A percentile compares a stretch with the other conserved stretches of the same genome.
phyloP scores from a whole-genome alignment of 1,140 invertebrate genomes.

The Oreohelix idahoensis region DNA sequence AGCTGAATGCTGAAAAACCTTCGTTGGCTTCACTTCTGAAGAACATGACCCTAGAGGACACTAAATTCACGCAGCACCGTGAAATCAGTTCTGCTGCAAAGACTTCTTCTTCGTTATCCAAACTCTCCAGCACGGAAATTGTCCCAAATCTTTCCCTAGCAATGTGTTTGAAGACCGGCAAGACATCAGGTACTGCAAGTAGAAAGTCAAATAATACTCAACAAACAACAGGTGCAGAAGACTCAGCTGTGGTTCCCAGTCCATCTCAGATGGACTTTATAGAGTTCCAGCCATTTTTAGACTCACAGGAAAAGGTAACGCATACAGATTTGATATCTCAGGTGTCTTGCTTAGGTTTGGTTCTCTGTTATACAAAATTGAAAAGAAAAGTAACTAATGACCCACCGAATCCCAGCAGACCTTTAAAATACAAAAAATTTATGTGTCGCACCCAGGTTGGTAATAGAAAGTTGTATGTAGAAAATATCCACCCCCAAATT shows the following conservation, averaged over 20 bases:
- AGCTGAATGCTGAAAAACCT: neutral
- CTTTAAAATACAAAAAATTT: slow-evolving; percentile 16
- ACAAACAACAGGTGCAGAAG: neutral
- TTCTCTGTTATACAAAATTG: neutral
- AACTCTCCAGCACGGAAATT: neutral
- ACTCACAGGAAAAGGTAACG: neutral
- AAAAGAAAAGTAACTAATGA: neutral
- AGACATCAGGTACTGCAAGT: too few species aligned
- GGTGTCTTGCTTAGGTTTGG: slow-evolving; percentile 2
- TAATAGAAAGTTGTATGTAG: neutral
- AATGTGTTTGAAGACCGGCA: neutral
- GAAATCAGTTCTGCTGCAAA: neutral
- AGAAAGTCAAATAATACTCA: neutral
- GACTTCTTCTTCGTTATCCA: neutral
- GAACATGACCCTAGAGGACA: neutral
- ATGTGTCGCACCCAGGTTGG: neutral
- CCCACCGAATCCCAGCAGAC: neutral
- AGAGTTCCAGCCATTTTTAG: neutral
- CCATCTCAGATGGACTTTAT: neutral
- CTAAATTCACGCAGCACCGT: neutral
- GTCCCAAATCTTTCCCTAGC: neutral
- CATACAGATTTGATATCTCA: neutral
- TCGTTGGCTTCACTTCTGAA: neutral
- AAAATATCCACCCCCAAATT: slow-evolving; percentile 36
- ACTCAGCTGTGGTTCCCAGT: neutral